Evolutionary conservation across 2,888 invertebrate genomes (phyloP).

Genomic region (Dasysyrphus albostriatus): DNA sequence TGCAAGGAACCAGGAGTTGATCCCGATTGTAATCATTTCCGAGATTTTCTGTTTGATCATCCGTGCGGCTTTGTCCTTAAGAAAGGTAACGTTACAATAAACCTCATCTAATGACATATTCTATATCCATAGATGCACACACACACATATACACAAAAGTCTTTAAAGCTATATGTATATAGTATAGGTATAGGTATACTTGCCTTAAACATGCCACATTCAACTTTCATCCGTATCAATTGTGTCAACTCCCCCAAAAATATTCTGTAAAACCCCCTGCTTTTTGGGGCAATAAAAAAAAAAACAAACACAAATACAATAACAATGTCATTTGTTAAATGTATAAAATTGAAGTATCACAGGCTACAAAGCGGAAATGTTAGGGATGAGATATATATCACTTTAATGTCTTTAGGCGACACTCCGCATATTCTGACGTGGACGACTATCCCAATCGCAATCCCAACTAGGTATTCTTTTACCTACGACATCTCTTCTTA

Average conservation of each 20-base stretch:
- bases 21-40: constrained; percentile 96
- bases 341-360: constrained; percentile 50
- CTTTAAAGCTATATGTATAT: background rate
- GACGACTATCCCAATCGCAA: constrained; percentile 6
- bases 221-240: constrained; percentile 12
- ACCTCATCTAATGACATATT: constrained; percentile 66
- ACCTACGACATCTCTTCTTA: background rate
- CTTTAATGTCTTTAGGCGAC: constrained; percentile 49
- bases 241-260: background rate
- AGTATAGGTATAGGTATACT: background rate
- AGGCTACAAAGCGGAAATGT: constrained; percentile 29
- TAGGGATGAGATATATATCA: constrained; percentile 51
- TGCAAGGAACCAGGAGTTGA: constrained; percentile 96
- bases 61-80: constrained; percentile 95
- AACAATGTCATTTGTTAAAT: constrained; percentile 53
- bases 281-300: background rate
- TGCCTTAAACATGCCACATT: background rate
- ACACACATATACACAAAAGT: background rate
- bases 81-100: constrained; percentile 87
- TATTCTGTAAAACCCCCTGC: background rate
- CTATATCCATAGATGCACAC: constrained; percentile 25
- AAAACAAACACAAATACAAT: constrained; percentile 19
- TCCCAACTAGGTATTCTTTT: background rate
- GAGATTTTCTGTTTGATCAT: constrained; percentile 96
- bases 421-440: constrained; percentile 33